phyloP scores from a whole-genome alignment of 2,797 vertebrate species.

The Sphenodon punctatus region DNA sequence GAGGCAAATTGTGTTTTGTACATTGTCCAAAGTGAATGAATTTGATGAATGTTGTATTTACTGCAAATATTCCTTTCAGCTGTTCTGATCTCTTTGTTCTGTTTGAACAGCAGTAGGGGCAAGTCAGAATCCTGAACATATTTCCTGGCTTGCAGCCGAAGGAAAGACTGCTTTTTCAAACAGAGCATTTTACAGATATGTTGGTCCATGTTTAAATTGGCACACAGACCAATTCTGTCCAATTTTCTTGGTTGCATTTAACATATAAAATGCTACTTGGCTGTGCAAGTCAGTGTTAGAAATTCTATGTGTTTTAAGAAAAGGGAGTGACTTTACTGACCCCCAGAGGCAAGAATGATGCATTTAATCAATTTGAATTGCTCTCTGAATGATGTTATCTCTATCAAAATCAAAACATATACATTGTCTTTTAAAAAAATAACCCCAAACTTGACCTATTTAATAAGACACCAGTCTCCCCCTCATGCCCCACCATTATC shows the following conservation, averaged over 20 bases:
- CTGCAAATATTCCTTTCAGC: too few relatives aligned
- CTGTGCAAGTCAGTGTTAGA: not conserved
- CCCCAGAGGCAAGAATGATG: not conserved
- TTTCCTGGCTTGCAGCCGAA: not conserved
- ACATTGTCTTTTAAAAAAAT: too few relatives aligned
- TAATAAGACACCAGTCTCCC: too few relatives aligned
- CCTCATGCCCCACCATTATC: too few relatives aligned
- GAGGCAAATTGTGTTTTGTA: too few relatives aligned
- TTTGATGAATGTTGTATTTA: too few relatives aligned
- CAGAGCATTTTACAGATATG: not conserved
- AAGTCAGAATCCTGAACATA: not conserved
- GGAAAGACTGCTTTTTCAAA: accelerated
- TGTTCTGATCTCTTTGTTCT: too few relatives aligned
- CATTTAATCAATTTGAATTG: not conserved
- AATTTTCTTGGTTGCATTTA: not conserved
- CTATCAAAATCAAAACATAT: not conserved
- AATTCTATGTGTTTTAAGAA: not conserved
- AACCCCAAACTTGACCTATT: too few relatives aligned
- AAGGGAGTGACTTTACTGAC: not conserved
- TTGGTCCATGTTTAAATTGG: not conserved
- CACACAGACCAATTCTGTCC: not conserved
- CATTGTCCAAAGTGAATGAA: too few relatives aligned
- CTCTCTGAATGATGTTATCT: not conserved
- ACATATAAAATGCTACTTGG: not conserved
- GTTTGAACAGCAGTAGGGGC: too few relatives aligned